Conservation (phyloP, 2,888 invertebrate genomes). For the Drosophila nigritarsus region DNA sequence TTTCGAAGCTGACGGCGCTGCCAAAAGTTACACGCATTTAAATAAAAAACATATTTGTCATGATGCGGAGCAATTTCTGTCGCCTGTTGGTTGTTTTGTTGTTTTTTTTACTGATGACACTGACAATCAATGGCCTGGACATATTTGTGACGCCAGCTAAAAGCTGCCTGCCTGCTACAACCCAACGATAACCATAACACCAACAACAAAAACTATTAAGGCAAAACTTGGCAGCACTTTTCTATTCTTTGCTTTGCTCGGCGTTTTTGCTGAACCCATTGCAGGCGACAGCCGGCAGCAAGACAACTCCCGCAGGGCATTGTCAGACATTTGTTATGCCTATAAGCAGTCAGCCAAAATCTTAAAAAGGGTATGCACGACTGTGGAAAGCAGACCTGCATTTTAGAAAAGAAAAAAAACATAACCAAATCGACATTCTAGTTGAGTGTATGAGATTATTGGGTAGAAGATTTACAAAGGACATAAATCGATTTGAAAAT, state of each 20-base stretch:
- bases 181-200: slow-evolving; percentile 34
- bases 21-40: slow-evolving; percentile 72
- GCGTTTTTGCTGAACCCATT: slow-evolving; percentile 14
- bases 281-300: slow-evolving; percentile 17
- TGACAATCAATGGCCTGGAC: slow-evolving; percentile 66
- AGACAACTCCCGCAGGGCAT: slow-evolving; percentile 20
- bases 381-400: background rate
- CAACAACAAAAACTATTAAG: slow-evolving; percentile 12
- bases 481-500: background rate
- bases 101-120: slow-evolving; percentile 45
- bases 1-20: slow-evolving; percentile 27
- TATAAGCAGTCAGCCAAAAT: background rate
- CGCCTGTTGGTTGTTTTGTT: slow-evolving; percentile 3
- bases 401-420: background rate
- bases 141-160: slow-evolving; percentile 53
- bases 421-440: background rate
- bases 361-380: slow-evolving; percentile 19
- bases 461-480: too few relatives aligned
- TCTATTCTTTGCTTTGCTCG: slow-evolving; percentile 7
- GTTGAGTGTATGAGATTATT: background rate
- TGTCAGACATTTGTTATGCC: slow-evolving; percentile 17
- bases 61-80: slow-evolving; percentile 17
- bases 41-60: slow-evolving; percentile 78
- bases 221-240: slow-evolving; percentile 46
- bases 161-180: slow-evolving; percentile 36